phyloP scores from a whole-genome alignment of 2,888 invertebrate genomes.

The Adineta ricciae region DNA sequence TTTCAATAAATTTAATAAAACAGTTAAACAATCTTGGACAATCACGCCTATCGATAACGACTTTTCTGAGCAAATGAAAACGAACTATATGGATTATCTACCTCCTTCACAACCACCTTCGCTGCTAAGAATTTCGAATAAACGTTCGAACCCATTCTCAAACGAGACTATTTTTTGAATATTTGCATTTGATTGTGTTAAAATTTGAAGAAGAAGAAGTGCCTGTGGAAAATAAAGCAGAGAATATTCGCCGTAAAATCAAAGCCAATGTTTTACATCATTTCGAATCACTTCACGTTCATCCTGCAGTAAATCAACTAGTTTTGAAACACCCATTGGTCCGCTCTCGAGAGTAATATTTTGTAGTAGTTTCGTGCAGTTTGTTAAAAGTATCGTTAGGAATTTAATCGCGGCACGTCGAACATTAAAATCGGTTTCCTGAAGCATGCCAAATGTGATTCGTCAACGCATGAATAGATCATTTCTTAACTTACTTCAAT shows the following conservation, averaged over 20 bases:
- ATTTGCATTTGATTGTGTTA: constrained; percentile 87
- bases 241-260: constrained; percentile 28
- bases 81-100: constrained; percentile 25
- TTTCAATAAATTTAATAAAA: constrained; percentile 80
- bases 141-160: constrained; percentile 89
- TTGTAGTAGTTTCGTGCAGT: constrained; percentile 58
- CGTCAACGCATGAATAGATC: too few species aligned
- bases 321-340: constrained; percentile 81
- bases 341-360: constrained; percentile 51
- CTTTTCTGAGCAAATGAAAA: constrained; percentile 13
- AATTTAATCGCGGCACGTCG: constrained; percentile 79
- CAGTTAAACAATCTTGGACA: constrained; percentile 85
- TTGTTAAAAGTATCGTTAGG: constrained; percentile 72
- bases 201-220: constrained; percentile 72
- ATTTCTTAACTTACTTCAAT: constrained; percentile 54
- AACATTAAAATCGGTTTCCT: constrained; percentile 88
- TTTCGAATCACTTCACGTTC: constrained; percentile 87
- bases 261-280: constrained; percentile 57
- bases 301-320: constrained; percentile 89
- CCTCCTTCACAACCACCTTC: constrained; percentile 89
- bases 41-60: constrained; percentile 60
- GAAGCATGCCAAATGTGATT: too few species aligned
- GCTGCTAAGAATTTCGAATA: constrained; percentile 79
- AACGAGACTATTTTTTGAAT: constrained; percentile 98
- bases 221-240: constrained; percentile 54